Conservation (phyloP, 2,113 vertebrate genomes). For the Phocoena sinus region DNA sequence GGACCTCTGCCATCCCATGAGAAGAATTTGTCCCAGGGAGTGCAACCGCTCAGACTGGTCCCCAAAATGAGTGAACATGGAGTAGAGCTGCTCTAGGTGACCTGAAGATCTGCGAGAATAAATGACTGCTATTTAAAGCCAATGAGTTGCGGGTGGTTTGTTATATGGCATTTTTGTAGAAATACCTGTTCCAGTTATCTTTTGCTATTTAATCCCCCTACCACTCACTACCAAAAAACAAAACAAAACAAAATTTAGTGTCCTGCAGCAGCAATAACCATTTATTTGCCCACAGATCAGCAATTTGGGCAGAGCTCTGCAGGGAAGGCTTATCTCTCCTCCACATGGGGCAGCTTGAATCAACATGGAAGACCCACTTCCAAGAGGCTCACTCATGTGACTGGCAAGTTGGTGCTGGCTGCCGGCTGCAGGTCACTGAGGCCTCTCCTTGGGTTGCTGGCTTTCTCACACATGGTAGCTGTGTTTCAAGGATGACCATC, state of each 20-base stretch:
- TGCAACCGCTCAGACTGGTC: background rate
- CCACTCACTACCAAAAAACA: background rate
- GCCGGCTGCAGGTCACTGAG: background rate
- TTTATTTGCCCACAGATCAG: background rate
- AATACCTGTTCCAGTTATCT: background rate
- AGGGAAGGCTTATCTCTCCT: background rate
- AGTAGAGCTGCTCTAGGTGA: background rate
- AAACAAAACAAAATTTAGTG: conserved; percentile 7
- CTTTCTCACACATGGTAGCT: background rate
- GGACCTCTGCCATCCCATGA: background rate
- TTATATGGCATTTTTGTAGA: background rate
- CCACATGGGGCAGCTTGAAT: background rate
- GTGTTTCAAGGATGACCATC: background rate
- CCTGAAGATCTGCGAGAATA: background rate
- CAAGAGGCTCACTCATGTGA: background rate
- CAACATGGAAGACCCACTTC: background rate
- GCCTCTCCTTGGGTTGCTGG: background rate
- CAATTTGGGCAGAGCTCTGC: background rate
- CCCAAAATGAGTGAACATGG: background rate
- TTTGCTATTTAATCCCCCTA: background rate
- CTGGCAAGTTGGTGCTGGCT: background rate
- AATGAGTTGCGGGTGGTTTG: background rate
- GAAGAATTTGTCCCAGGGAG: background rate
- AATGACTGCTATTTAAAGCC: background rate
- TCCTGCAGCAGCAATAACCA: background rate